Conservation (phyloP, 2,888 invertebrate species). For the Drosophila monieri region DNA sequence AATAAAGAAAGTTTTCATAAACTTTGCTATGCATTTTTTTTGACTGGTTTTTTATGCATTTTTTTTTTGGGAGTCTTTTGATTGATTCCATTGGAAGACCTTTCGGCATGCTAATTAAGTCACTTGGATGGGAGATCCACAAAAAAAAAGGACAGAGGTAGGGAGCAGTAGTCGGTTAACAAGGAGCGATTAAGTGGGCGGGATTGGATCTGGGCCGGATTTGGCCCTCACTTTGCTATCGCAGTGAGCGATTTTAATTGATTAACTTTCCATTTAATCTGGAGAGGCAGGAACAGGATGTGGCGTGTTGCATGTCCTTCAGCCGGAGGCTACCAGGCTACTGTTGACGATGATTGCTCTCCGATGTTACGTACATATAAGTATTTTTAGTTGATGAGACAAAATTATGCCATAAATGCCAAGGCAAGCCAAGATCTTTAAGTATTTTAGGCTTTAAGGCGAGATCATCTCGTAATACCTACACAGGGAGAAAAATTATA, state of each 20-base stretch:
- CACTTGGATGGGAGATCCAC: slow-evolving; percentile 50
- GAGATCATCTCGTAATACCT: slow-evolving; percentile 32
- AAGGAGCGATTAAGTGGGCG: slow-evolving; percentile 47
- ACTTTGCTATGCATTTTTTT: slow-evolving; percentile 17
- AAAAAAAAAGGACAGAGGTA: not conserved
- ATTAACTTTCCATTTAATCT: slow-evolving; percentile 46
- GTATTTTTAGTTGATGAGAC: slow-evolving; percentile 34
- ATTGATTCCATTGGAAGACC: slow-evolving; percentile 63
- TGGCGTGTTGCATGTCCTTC: slow-evolving; percentile 26
- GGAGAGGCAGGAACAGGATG: slow-evolving; percentile 10
- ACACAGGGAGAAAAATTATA: not conserved
- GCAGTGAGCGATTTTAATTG: slow-evolving; percentile 35
- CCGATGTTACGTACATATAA: not conserved
- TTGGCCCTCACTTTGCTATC: slow-evolving; percentile 18
- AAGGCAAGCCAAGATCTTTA: too few relatives aligned
- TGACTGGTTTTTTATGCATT: not conserved
- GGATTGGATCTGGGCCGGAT: slow-evolving; percentile 4
- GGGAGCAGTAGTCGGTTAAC: slow-evolving; percentile 19
- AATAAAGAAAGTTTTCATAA: slow-evolving; percentile 55
- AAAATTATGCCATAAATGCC: slow-evolving; percentile 75
- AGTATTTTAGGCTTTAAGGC: slow-evolving; percentile 32
- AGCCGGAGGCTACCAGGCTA: slow-evolving; percentile 16
- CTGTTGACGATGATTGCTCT: slow-evolving; percentile 26
- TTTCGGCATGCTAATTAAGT: slow-evolving; percentile 75
- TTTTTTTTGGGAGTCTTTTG: slow-evolving; percentile 26